A percentile compares a stretch with the other conserved stretches of the same genome.
These are phyloP conservation scores for Cossypha caffra DNA, from an alignment of 2,797 vertebrate genomes.

Conservation along the genomic window DNA sequence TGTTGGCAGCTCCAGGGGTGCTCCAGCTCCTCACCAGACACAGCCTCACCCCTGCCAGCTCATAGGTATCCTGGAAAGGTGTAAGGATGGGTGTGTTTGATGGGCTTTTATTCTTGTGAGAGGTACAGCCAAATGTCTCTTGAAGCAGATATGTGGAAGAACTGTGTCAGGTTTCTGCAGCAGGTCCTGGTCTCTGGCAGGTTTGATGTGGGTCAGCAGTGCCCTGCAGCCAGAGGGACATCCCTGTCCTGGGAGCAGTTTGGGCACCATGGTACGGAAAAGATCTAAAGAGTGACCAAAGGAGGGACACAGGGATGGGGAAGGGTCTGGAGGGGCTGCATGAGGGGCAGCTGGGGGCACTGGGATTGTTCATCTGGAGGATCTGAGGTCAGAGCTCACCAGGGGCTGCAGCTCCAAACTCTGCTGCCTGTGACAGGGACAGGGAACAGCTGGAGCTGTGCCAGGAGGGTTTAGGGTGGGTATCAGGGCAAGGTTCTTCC, in stretches of 20 bases:
- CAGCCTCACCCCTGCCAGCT: background rate
- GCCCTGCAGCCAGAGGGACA: background rate
- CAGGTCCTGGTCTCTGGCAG: background rate
- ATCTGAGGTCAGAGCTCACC: background rate
- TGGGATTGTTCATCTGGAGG: no score
- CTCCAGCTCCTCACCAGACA: rapidly evolving
- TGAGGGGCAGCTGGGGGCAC: background rate
- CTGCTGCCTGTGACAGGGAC: background rate
- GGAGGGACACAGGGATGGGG: rapidly evolving
- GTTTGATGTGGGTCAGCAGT: background rate
- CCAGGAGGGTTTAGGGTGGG: rapidly evolving
- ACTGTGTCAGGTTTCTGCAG: background rate
- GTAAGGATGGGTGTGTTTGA: background rate
- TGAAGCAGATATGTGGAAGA: background rate
- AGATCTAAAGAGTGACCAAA: background rate
- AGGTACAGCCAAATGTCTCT: background rate
- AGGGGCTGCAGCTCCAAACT: background rate
- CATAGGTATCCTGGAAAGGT: background rate
- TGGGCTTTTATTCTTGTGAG: background rate
- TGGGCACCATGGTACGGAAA: background rate
- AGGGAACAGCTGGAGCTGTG: background rate
- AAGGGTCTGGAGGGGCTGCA: no score
- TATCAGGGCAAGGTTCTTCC: rapidly evolving
- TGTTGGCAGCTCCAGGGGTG: background rate
- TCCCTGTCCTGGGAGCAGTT: background rate